Percentiles rank a stretch among this genome's conserved stretches.
phyloP scores from a whole-genome alignment of 2,888 invertebrate species.

The Eupithecia dodoneata region DNA sequence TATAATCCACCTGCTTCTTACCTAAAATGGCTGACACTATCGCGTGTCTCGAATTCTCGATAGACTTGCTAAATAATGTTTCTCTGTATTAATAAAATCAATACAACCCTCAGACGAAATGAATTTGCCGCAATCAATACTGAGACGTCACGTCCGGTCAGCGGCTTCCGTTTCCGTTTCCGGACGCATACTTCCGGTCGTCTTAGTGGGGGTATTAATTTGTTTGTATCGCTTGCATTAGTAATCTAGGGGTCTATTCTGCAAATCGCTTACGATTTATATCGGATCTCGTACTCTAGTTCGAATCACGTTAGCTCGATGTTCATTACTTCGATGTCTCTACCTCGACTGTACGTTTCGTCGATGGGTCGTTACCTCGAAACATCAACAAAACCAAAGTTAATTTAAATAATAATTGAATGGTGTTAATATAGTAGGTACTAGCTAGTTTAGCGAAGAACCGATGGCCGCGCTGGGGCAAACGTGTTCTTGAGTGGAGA shows the following conservation, averaged over 20 bases:
- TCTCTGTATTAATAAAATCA: constrained; percentile 18
- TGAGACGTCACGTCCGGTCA: constrained; percentile 69
- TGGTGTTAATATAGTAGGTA: no score
- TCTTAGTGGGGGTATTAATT: constrained; percentile 43
- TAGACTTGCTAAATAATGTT: background rate
- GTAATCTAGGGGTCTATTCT: background rate
- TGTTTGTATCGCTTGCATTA: constrained; percentile 37
- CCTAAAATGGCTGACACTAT: background rate
- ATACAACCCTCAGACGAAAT: constrained; percentile 50
- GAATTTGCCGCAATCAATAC: constrained; percentile 75
- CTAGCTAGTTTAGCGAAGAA: no score
- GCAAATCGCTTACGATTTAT: background rate
- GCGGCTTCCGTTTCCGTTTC: constrained; percentile 65
- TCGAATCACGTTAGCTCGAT: no score
- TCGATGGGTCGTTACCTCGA: no score
- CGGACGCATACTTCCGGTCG: constrained; percentile 59
- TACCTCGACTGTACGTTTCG: no score
- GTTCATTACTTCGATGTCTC: no score
- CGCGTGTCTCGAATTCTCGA: background rate
- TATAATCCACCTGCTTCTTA: background rate
- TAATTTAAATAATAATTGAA: no score
- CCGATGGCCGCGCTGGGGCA: no score
- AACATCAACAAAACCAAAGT: no score
- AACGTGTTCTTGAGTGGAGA: no score
- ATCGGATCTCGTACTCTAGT: background rate